These are phyloP conservation scores for Bombus consobrinus DNA, from an alignment of 1,140 invertebrate species.

Conservation along the genomic window DNA sequence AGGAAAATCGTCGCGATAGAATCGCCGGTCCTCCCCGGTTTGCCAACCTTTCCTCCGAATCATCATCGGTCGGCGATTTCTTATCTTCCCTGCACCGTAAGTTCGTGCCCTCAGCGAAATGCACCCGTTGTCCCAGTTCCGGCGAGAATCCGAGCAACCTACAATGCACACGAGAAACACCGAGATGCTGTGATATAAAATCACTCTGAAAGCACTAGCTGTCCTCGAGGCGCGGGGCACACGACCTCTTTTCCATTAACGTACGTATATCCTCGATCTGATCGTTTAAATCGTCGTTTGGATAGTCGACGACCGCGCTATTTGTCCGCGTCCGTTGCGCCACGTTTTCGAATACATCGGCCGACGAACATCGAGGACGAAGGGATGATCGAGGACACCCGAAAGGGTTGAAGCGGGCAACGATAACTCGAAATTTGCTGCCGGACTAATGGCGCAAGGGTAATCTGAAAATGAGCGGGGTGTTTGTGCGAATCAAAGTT, in stretches of 20 bases:
- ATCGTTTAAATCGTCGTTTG: background rate
- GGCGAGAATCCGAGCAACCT: constrained; percentile 81
- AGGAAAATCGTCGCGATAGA: background rate
- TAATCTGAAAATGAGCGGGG: background rate
- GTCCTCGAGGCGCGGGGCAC: constrained; percentile 37
- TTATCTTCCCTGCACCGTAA: constrained; percentile 81
- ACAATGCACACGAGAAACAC: constrained; percentile 80
- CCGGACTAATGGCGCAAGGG: too few relatives aligned
- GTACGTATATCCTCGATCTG: background rate
- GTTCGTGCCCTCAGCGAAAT: constrained; percentile 81
- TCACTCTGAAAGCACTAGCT: constrained; percentile 10
- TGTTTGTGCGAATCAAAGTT: background rate
- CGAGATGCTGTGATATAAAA: constrained; percentile 56
- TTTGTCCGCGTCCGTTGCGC: too few relatives aligned
- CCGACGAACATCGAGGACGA: background rate
- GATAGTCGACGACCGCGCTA: background rate
- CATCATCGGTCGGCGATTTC: constrained; percentile 71
- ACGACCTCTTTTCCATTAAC: background rate
- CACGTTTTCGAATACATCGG: too few relatives aligned
- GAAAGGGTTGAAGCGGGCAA: background rate
- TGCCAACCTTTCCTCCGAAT: constrained; percentile 76
- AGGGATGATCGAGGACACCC: background rate
- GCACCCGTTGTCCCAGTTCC: constrained; percentile 80
- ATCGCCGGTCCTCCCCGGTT: background rate
- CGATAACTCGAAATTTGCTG: background rate